Base-by-base conservation (phyloP, 2,888 invertebrate genomes). In the Pimpla rufipes region DNA sequence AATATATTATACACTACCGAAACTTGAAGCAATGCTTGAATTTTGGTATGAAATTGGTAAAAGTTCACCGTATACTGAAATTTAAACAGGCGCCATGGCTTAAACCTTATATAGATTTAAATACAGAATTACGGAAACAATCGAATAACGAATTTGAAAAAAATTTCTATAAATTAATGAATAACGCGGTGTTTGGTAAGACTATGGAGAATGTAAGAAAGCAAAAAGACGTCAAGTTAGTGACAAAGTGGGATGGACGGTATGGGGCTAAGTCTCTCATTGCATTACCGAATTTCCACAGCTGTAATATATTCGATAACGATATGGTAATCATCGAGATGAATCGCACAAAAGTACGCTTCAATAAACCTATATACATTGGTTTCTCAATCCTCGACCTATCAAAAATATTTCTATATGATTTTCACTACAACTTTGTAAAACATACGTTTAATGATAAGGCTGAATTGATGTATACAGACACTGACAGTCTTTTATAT, bases 151-250 rank as follows among this genome's bases (percentile, higher is more conserved):
- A 88, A 13, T 93, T 92, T 85, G 90, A 89, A 79, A 92, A 90
- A 85, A 89, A 90, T 75, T 90, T 92, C 16, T 91, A 86, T 77
- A 77, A 67, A 42, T 35, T 67, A 3, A 57, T 77, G 42, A 77
- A 77, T 16, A 77, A 77, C 18, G 67, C 57, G 11, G 59, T 64
- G 18, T 76, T 76, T 18, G 57, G 68, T n/a, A 75, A 70, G 71
- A 77, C 50, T 11, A 93, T 93, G 90, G 93, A 93, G 86, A 93
- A 93, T 88, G 88, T 91, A 16, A 83, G 90, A 57, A 93, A 93
- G 42, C 86, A 90, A 79, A 88, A 88, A 50, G 89, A 91, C 83
- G 87, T 94, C 0, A 88, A 87, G 84, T 55, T 89, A 6, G 74
- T 87, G 68, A 83, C 83, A 6, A 71, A 86, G 55, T 90, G 88